Conservation (phyloP, 2,888 invertebrate species). For the Acholoe squamosa region DNA sequence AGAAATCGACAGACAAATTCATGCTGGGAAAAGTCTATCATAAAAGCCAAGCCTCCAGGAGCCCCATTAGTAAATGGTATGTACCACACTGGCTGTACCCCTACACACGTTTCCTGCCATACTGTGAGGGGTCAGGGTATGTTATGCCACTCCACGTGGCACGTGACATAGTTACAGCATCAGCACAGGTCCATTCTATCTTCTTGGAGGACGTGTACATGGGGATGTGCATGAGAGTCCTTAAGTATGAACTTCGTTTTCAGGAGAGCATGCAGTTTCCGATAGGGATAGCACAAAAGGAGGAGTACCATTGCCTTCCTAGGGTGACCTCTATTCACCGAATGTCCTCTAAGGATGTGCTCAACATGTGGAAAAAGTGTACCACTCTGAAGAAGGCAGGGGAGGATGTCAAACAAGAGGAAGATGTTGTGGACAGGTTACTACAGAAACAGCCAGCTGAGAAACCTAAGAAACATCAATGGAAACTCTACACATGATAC, state of each 20-base stretch:
- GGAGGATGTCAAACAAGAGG: too few species aligned
- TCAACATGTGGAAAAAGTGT: slow-evolving; percentile 9
- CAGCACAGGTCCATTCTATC: neutral
- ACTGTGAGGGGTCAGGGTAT: slow-evolving; percentile 12
- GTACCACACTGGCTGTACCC: neutral
- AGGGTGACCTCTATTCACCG: neutral
- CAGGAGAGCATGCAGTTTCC: slow-evolving; percentile 39
- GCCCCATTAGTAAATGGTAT: neutral
- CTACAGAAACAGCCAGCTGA: too few species aligned
- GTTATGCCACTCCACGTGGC: slow-evolving; percentile 27
- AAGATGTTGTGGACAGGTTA: too few species aligned
- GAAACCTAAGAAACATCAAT: too few species aligned
- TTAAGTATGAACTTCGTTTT: neutral
- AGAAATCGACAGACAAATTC: neutral
- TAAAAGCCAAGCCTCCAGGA: neutral
- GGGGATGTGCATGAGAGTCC: slow-evolving; percentile 36
- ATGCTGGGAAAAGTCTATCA: slow-evolving; percentile 21
- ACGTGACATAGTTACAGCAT: neutral
- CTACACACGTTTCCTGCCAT: neutral
- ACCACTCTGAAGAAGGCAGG: too few species aligned
- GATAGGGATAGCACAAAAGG: neutral
- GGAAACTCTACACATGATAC: too few species aligned
- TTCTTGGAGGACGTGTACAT: slow-evolving; percentile 37
- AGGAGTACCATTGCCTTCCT: neutral
- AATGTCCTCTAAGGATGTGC: neutral